These are phyloP conservation scores for Propithecus perrieri DNA, from an alignment of 2,797 vertebrate species.

Conservation along the genomic window DNA sequence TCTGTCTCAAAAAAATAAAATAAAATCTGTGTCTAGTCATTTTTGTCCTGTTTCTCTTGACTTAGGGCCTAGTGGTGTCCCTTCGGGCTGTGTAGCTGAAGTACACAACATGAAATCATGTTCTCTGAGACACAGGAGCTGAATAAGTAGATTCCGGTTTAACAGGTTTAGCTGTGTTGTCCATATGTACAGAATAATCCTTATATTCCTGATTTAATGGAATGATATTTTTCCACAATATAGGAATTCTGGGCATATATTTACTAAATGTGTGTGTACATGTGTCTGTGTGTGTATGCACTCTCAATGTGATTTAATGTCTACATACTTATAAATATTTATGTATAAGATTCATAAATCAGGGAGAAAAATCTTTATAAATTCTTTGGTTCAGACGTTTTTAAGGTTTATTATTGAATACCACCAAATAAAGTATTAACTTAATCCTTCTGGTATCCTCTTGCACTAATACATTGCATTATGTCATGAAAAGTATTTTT, in stretches of 20 bases:
- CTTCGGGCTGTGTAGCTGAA: not conserved
- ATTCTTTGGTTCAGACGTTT: not conserved
- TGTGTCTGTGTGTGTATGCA: not conserved
- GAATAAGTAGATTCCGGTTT: not conserved
- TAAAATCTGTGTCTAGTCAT: not conserved
- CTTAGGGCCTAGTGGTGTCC: not conserved
- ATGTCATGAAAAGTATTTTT: not conserved
- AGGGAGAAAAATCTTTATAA: not conserved
- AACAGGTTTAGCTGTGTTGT: not conserved
- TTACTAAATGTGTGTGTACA: not conserved
- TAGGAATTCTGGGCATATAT: not conserved
- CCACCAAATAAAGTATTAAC: not conserved
- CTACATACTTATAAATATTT: not conserved
- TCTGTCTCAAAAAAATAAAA: too few relatives aligned
- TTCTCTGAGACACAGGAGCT: not conserved
- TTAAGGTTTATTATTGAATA: not conserved
- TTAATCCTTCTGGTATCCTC: not conserved
- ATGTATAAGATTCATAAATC: not conserved
- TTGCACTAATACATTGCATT: not conserved
- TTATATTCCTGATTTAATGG: not conserved
- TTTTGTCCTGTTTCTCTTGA: not conserved
- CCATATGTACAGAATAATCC: not conserved
- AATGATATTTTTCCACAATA: not conserved
- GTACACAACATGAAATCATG: not conserved
- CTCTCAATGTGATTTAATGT: not conserved